phyloP scores from a whole-genome alignment of 2,797 vertebrate genomes.

The Eptatretus atami region DNA sequence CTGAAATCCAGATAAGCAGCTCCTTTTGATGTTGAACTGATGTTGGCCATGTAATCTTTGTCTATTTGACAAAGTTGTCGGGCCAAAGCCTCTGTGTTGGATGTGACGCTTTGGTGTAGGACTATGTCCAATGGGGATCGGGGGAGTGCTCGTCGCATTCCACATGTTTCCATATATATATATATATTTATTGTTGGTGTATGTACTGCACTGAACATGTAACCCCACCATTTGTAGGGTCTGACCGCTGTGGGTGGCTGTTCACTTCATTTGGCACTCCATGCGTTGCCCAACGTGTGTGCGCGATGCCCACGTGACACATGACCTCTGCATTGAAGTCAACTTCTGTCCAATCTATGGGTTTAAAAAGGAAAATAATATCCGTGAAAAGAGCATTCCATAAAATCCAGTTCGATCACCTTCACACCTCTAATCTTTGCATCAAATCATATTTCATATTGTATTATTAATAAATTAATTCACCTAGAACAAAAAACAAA shows the following conservation, averaged over 20 bases:
- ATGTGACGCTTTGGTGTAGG: too few species aligned
- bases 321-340: constrained; percentile 16
- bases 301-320: constrained; percentile 66
- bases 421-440: too few species aligned
- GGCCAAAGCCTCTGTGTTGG: too few species aligned
- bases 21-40: too few species aligned
- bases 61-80: neutral
- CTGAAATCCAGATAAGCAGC: too few species aligned
- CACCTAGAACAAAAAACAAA: too few species aligned
- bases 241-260: constrained; percentile 71
- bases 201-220: neutral
- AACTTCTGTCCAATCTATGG: neutral
- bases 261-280: constrained; percentile 52
- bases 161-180: neutral
- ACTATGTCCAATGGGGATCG: too few species aligned
- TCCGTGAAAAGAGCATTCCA: too few species aligned
- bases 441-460: too few species aligned
- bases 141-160: neutral
- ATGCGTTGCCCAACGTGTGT: constrained; percentile 84
- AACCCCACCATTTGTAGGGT: constrained; percentile 40
- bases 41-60: too few species aligned
- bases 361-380: neutral
- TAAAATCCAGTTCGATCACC: too few species aligned
- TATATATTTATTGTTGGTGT: neutral
- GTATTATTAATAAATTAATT: too few species aligned